Base-by-base conservation (phyloP, 2,797 vertebrate genomes). In the Acrocephalus scirpaceus region DNA sequence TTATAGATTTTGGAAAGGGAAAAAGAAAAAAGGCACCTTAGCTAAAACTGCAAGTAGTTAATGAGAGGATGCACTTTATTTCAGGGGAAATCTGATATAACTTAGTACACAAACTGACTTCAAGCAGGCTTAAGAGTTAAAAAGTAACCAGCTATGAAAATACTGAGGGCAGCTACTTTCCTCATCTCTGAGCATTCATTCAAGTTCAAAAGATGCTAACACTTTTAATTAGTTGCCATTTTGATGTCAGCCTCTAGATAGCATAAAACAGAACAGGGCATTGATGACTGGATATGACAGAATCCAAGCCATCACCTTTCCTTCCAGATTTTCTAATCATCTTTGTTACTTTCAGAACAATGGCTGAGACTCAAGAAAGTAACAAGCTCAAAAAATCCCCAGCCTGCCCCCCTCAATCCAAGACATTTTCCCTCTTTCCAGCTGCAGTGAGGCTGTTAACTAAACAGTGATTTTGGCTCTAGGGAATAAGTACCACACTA, bases 201-300 rank as follows among this genome's bases (percentile, higher is more conserved):
- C 51, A n/a, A 67, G 91, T 96, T 97, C 95, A 97, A 97, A 97
- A 89, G 91, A 95, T 30, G 61, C 42, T 57, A 95, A 82, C 44
- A 54, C 92, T 90, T 97, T 96, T 97, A 98, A 98, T 98, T 97
- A 96, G 95, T 82, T 97, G 92, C 84, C 78, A 95, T 97, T 97
- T 97, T 89, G 66, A 97, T 93, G 91, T 93, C 94, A 94, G 75
- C 81, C 75, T 93, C 71, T 42, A 86, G 66, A 91, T 7, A 96
- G 66, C 91, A 96, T 93, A 82, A 97, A 97, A 97, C 88, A n/a
- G 64, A 96, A 73, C 16, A 71, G 30, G 69, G 58, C 71, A 75
- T 9, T 92, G 90, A 66, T 81, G 88, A 85, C 44, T 53, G n/a
- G 84, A 51, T 32, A 38, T 48, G 83, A 96, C 85, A 96, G 85